Evolutionary conservation across 2,888 invertebrate species (phyloP).

Genomic region (Pseudococcus longispinus): DNA sequence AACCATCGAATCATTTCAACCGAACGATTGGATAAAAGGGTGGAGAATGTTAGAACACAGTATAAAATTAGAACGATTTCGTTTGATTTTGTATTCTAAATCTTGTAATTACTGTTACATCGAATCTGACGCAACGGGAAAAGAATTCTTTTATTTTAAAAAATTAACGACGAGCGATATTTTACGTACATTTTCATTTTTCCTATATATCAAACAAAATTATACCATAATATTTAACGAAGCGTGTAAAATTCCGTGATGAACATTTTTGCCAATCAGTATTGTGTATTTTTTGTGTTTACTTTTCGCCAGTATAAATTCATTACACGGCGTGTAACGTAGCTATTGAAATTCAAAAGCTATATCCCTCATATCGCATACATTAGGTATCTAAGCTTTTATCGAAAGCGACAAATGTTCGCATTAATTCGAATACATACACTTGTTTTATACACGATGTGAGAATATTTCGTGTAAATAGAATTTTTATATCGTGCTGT

Average conservation of each 20-base stretch:
- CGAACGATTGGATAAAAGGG: not conserved
- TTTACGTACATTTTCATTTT: slow-evolving; percentile 22
- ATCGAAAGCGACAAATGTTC: slow-evolving; percentile 1
- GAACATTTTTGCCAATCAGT: slow-evolving; percentile 33
- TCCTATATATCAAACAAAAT: slow-evolving; percentile 23
- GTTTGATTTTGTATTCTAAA: slow-evolving; percentile 2
- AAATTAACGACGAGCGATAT: slow-evolving; percentile 20
- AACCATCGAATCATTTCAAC: not conserved
- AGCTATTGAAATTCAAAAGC: slow-evolving; percentile 25
- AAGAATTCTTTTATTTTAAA: not conserved
- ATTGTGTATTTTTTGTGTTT: slow-evolving; percentile 42
- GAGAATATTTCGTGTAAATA: slow-evolving; percentile 16
- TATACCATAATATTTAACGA: slow-evolving; percentile 41
- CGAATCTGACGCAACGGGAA: not conserved
- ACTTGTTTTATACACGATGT: not conserved
- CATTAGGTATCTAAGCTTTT: not conserved
- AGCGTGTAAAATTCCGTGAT: slow-evolving; percentile 29
- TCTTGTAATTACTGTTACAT: slow-evolving; percentile 20
- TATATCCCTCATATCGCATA: slow-evolving; percentile 13
- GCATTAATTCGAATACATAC: not conserved
- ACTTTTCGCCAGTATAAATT: slow-evolving; percentile 39
- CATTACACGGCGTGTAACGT: slow-evolving; percentile 1
- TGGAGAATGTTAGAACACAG: not conserved
- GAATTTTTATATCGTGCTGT: not conserved
- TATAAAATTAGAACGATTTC: not conserved